A percentile compares a stretch with the other conserved stretches of the same genome.
Evolutionary conservation across 2,888 invertebrate species (phyloP).

Genomic region (Sicus ferrugineus): DNA sequence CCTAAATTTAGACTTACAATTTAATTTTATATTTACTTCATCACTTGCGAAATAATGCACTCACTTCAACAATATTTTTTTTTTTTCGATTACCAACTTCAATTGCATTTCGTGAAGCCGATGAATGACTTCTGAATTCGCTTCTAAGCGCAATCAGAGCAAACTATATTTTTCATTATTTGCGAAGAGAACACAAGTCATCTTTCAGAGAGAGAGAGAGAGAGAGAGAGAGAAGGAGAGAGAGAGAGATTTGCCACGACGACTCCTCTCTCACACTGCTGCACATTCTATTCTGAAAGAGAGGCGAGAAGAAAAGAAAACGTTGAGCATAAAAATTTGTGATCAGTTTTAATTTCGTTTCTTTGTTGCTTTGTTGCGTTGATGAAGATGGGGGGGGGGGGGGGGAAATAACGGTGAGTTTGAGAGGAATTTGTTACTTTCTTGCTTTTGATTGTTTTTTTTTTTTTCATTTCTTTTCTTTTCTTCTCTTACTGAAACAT

Average conservation of each 20-base stretch:
- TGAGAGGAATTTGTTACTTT: not conserved
- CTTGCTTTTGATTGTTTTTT: not conserved
- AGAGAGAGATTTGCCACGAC: too few relatives aligned
- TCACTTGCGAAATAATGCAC: slow-evolving; percentile 25
- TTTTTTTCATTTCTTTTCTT: not conserved
- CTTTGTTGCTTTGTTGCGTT: not conserved
- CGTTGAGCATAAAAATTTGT: not conserved
- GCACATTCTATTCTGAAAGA: slow-evolving; percentile 24
- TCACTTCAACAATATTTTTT: slow-evolving; percentile 30
- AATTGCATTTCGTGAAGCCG: too few relatives aligned
- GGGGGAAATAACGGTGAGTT: not conserved
- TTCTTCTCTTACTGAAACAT: slow-evolving; percentile 23
- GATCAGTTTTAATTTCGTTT: slow-evolving; percentile 19
- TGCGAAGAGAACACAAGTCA: slow-evolving; percentile 48
- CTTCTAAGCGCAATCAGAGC: slow-evolving; percentile 30
- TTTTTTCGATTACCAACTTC: slow-evolving; percentile 21
- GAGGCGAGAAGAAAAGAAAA: slow-evolving; percentile 8
- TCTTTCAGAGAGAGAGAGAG: slow-evolving; percentile 40
- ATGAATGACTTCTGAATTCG: slow-evolving; percentile 27
- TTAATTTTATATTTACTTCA: slow-evolving; percentile 16
- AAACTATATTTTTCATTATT: slow-evolving; percentile 34
- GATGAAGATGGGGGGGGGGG: not conserved
- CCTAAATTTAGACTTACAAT: slow-evolving; percentile 40
- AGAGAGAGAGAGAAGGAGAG: too few relatives aligned
- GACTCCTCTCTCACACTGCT: slow-evolving; percentile 8